Base-by-base conservation (phyloP, 2,113 vertebrate genomes). In the Microtus richardsoni region DNA sequence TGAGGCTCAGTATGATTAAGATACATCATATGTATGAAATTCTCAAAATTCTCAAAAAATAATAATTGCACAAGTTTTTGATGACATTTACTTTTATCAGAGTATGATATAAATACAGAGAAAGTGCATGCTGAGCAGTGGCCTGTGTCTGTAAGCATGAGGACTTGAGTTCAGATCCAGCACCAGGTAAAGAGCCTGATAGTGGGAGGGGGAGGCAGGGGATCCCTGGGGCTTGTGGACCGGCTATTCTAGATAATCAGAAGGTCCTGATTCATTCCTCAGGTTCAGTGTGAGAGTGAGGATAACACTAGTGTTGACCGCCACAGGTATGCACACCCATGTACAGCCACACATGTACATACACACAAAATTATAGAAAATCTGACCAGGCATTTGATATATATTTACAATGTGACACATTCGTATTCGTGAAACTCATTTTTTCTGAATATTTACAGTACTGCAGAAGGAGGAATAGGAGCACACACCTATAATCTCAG, bases 211-310 rank as follows among this genome's bases (percentile, higher is more conserved):
- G 16, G 33, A 71, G 66, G 70, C 16, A 74, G 73, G 39, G 73
- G 11, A 26, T 12, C 10, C 39, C 70, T 71, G 14, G 17, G 1
- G 2, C 9, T 39, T 71, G 36, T 7, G n/a, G 70, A 33, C 70
- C 36, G 21, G 2, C 0, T 0, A 7, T 71, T 39, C 36, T 21
- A 7, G 36, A 0, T n/a, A 4, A 19, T 21, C 36, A 39, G 70
- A 19, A 71, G 3, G 14, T 0, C 68, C 33, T 70, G 62, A 0
- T 30, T 66, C 62, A 66, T 30, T 13, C 26, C 62, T 28, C 62
- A 66, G 62, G 26, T 2, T 66, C 62, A 30, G 62, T 4, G 26
- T 30, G 62, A 66, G 26, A 66, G 26, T 12, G 26, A 30, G 62
- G 62, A 66, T 5, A 66, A 30, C 62, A 66, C 62, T 30, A 28